Evolutionary conservation across 2,888 invertebrate genomes (phyloP).

Genomic region (Stenolophus ochropezus): DNA sequence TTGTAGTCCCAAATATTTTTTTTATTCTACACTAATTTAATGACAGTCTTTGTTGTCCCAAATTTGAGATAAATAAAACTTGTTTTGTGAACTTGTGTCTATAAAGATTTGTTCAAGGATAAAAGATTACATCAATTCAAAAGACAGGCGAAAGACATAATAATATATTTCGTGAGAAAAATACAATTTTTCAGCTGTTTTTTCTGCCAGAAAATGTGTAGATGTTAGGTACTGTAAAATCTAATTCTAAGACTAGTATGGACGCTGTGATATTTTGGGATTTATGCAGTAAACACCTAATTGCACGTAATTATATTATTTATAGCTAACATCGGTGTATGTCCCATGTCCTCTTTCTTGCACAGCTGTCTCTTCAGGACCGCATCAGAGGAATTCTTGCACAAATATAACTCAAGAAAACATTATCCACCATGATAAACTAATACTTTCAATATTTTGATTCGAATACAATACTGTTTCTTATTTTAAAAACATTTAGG

Average conservation of each 20-base stretch:
- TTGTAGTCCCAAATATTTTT: no score
- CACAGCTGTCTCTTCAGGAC: constrained; percentile 39
- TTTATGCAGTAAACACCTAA: constrained; percentile 58
- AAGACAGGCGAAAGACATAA: background rate
- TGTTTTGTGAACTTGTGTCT: no score
- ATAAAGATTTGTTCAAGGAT: no score
- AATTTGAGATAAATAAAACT: no score
- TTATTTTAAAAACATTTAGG: no score
- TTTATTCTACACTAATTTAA: no score
- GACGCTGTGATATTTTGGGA: constrained; percentile 56
- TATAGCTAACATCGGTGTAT: constrained; percentile 47
- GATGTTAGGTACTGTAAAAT: background rate
- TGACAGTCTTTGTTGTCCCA: no score
- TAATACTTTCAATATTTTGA: no score
- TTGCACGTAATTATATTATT: constrained; percentile 60
- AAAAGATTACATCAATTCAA: no score
- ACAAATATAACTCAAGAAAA: background rate
- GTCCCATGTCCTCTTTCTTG: constrained; percentile 47
- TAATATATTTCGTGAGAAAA: background rate
- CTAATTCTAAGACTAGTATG: background rate
- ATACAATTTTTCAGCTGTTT: background rate
- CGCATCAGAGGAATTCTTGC: background rate
- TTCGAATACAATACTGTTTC: no score
- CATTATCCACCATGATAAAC: no score
- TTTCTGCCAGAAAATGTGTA: background rate